Evolutionary conservation across 2,888 invertebrate species (phyloP).

Genomic region (Spisula subtruncata): DNA sequence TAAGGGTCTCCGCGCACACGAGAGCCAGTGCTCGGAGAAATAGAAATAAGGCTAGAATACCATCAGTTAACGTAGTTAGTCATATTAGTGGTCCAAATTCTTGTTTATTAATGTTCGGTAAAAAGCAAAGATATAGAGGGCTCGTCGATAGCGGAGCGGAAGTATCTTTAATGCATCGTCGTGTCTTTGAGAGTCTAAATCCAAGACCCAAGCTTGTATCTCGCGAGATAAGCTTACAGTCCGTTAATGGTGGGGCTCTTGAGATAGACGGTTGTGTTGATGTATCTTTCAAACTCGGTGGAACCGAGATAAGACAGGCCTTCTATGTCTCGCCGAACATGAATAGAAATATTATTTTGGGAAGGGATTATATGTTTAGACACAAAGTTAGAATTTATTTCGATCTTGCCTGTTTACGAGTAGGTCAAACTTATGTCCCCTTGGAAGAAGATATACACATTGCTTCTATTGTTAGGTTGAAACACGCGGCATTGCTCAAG

Average conservation of each 20-base stretch:
- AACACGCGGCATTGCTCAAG: neutral
- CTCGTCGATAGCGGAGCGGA: constrained; percentile 34
- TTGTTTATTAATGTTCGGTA: neutral
- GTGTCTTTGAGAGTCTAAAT: constrained; percentile 22
- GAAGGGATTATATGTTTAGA: neutral
- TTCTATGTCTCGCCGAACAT: constrained; percentile 14
- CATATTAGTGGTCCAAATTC: constrained; percentile 11
- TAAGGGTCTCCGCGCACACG: neutral
- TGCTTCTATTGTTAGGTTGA: neutral
- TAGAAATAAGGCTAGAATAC: neutral
- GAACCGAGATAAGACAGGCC: neutral
- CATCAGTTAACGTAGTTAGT: neutral
- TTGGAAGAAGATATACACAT: constrained; percentile 33
- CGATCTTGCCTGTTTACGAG: neutral
- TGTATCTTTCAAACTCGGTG: neutral
- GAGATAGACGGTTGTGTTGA: constrained; percentile 15
- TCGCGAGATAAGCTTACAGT: neutral
- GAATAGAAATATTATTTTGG: constrained; percentile 14
- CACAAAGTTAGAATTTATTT: constrained; percentile 5
- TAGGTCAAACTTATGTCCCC: constrained; percentile 3
- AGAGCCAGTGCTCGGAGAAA: neutral
- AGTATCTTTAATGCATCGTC: constrained; percentile 10
- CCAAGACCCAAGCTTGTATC: neutral
- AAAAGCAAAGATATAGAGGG: neutral
- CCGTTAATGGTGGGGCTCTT: neutral